Percentiles rank a stretch among this genome's conserved stretches.
Evolutionary conservation across 2,888 invertebrate species (phyloP).

Genomic region (Incurvaria masculella): DNA sequence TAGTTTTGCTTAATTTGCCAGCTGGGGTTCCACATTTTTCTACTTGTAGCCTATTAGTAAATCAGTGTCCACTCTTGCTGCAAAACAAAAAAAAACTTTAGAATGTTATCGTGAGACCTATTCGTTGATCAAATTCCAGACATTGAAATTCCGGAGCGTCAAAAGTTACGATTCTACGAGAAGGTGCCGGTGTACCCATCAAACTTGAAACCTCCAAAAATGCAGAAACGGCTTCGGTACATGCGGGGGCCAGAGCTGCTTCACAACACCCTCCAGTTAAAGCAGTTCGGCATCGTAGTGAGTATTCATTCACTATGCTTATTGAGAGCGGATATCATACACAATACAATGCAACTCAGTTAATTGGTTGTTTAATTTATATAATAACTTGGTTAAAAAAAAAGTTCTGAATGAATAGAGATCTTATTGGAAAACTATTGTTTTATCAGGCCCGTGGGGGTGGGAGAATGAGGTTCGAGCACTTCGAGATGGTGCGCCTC

Average conservation of each 20-base stretch:
- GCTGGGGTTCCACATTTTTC: too few relatives aligned
- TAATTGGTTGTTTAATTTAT: too few relatives aligned
- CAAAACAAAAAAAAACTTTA: too few relatives aligned
- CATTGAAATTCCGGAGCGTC: constrained; percentile 69
- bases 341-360: too few relatives aligned
- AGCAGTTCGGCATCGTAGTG: constrained; percentile 93
- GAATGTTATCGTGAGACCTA: constrained; percentile 5
- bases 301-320: too few relatives aligned
- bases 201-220: constrained; percentile 71
- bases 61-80: too few relatives aligned
- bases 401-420: too few relatives aligned
- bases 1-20: too few relatives aligned
- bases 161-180: constrained; percentile 66
- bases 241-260: constrained; percentile 90
- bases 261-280: constrained; percentile 81
- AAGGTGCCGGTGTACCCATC: constrained; percentile 70
- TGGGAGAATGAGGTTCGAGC: constrained; percentile 74
- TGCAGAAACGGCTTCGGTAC: constrained; percentile 76
- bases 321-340: too few relatives aligned
- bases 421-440: too few relatives aligned
- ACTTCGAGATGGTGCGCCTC: constrained; percentile 87
- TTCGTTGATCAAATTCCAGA: constrained; percentile 46
- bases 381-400: too few relatives aligned
- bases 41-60: too few relatives aligned
- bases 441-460: constrained; percentile 72